Conservation (phyloP, 2,113 vertebrate species). For the Bostrychus sinensis region DNA sequence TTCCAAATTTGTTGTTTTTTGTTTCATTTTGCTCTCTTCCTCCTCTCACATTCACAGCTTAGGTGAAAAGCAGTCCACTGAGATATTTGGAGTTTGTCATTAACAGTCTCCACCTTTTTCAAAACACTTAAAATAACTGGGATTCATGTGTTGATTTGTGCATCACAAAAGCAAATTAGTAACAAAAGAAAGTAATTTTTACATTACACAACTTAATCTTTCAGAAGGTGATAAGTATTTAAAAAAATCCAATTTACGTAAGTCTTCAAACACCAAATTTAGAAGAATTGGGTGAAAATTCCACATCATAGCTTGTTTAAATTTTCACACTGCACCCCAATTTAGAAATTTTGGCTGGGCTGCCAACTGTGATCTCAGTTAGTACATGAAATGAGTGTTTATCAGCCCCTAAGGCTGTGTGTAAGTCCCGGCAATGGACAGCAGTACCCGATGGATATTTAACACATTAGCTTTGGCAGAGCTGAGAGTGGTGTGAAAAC, state of each 20-base stretch:
- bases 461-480: conserved; percentile 78
- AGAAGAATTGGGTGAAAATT: conserved; percentile 48
- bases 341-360: conserved; percentile 60
- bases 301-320: conserved; percentile 38
- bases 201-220: conserved; percentile 12
- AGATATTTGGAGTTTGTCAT: conserved; percentile 55
- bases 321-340: conserved; percentile 59
- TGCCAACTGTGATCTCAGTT: conserved; percentile 59
- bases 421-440: conserved; percentile 70
- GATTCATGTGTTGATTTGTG: conserved; percentile 36
- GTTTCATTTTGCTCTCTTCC: conserved; percentile 35
- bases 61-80: conserved; percentile 58
- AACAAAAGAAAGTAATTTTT: conserved; percentile 14
- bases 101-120: conserved; percentile 43
- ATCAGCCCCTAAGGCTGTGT: conserved; percentile 60
- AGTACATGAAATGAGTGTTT: conserved; percentile 69
- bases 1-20: conserved; percentile 61
- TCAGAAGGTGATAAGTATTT: conserved; percentile 21
- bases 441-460: conserved; percentile 76
- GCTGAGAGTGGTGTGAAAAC: conserved; percentile 77
- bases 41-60: conserved; percentile 53
- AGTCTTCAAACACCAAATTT: conserved; percentile 45
- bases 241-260: conserved; percentile 27
- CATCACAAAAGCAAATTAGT: conserved; percentile 28
- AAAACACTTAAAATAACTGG: conserved; percentile 31